A percentile compares a stretch with the other conserved stretches of the same genome.
phyloP scores from a whole-genome alignment of 2,113 vertebrate genomes.

The Ovibos moschatus region DNA sequence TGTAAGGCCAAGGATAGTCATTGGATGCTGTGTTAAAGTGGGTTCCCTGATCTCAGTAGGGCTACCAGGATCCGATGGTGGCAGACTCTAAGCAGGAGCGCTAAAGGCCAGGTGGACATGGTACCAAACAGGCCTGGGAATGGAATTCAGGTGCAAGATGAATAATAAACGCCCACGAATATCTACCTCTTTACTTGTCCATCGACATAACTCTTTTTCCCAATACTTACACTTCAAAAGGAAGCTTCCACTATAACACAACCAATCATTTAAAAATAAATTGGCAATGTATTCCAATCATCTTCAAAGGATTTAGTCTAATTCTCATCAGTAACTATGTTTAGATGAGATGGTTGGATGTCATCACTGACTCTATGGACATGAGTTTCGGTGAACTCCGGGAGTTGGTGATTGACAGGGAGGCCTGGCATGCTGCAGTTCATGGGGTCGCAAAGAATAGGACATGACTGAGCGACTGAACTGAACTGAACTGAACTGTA shows the following conservation, averaged over 20 bases:
- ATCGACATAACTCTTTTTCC: not conserved
- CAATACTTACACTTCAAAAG: not conserved
- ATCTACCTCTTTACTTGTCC: not conserved
- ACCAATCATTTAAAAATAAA: not conserved
- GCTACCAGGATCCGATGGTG: not conserved
- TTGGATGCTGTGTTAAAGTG: not conserved
- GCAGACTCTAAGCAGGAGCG: not conserved
- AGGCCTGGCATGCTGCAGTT: not conserved
- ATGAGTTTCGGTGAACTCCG: rapidly evolving
- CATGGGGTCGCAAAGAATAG: rapidly evolving
- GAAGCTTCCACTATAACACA: not conserved
- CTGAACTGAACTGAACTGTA: not conserved
- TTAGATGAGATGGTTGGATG: not conserved
- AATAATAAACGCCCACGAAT: not conserved
- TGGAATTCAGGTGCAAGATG: not conserved
- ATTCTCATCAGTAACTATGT: not conserved
- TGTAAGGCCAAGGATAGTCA: not conserved
- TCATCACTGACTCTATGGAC: not conserved
- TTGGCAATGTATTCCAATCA: not conserved
- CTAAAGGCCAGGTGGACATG: not conserved
- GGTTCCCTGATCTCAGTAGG: not conserved
- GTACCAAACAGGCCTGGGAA: not conserved
- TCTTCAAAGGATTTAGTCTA: not conserved
- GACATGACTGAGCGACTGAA: not conserved
- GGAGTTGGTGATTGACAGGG: not conserved